Evolutionary conservation across 2,888 invertebrate genomes (phyloP).

Genomic region (Acanthococcus lagerstroemiae): DNA sequence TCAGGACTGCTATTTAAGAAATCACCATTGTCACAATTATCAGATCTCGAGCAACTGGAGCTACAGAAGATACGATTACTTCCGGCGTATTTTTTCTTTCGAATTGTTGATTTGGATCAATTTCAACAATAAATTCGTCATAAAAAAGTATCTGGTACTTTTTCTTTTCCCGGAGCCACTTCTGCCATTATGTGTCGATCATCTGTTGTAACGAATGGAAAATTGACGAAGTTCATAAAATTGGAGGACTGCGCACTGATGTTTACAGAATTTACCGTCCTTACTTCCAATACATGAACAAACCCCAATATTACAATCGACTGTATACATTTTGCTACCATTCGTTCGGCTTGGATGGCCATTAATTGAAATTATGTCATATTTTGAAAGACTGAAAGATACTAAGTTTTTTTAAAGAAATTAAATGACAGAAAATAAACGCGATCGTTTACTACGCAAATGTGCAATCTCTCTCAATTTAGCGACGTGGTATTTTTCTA

Average conservation of each 20-base stretch:
- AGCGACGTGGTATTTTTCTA: neutral
- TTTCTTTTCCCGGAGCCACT: neutral
- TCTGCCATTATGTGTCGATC: neutral
- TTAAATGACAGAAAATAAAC: neutral
- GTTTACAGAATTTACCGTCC: neutral
- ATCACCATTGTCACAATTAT: too few relatives aligned
- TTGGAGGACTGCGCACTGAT: neutral
- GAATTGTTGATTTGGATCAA: too few relatives aligned
- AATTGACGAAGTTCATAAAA: neutral
- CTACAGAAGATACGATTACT: too few relatives aligned
- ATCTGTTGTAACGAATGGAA: neutral
- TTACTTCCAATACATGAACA: neutral
- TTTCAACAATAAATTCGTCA: neutral
- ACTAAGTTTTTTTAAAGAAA: neutral
- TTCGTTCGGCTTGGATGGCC: neutral
- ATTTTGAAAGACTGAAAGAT: neutral
- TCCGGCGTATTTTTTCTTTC: too few relatives aligned
- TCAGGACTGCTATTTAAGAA: too few relatives aligned
- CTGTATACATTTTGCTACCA: neutral
- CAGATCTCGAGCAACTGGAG: too few relatives aligned
- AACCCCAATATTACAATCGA: neutral
- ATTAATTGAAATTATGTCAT: neutral
- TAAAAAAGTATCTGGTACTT: neutral
- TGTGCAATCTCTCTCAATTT: neutral
- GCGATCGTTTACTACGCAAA: neutral